Evolutionary conservation across 2,113 vertebrate species (phyloP), one percentile per base, ranked within the genome.

Genomic region (Corynorhinus townsendii): DNA sequence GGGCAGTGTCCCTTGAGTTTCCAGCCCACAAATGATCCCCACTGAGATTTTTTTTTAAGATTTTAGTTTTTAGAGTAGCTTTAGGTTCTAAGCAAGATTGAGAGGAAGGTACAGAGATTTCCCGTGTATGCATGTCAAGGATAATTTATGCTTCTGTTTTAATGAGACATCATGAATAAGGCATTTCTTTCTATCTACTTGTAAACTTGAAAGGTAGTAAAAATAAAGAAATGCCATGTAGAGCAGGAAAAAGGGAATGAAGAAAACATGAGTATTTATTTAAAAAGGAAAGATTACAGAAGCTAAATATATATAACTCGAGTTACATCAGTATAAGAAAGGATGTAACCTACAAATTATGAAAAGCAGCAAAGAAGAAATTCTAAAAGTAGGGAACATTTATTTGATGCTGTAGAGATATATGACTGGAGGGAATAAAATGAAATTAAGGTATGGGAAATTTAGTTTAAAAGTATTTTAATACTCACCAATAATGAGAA

Each of bases 231-330:
- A 79, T 43, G 24, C 43, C 43, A 89, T 33, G 33, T 38, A 64
- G 11, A 45, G 12, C 5, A 79, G 75, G 73, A 75, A 72, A 92
- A 94, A 83, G 54, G 9, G 7, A 66, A 62, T 88, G 68, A 88
- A 93, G 35, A 22, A 26, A 93, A 52, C 43, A 56, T 26, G 35
- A 16, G 33, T 28, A 64, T 86, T 88, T 76, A 38, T 40, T 89
- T 38, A 64, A 89, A 94, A 92, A 93, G 16, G 26, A 86, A 95
- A 93, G 59, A 26, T 71, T 80, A 26, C 54, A 47, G 68, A 82
- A 28, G 28, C 59, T 86, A 89, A 86, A 77, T 86, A 43, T 24
- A 45, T 77, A n/a, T 38, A 89, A 66, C 4, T 66, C 86, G 54
- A 90, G 22, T 92, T 88, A 72, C 2, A 45, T 90, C 7, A 49